Evolutionary conservation across 1,140 invertebrate genomes (phyloP).

Genomic region (Papilio xuthus): DNA sequence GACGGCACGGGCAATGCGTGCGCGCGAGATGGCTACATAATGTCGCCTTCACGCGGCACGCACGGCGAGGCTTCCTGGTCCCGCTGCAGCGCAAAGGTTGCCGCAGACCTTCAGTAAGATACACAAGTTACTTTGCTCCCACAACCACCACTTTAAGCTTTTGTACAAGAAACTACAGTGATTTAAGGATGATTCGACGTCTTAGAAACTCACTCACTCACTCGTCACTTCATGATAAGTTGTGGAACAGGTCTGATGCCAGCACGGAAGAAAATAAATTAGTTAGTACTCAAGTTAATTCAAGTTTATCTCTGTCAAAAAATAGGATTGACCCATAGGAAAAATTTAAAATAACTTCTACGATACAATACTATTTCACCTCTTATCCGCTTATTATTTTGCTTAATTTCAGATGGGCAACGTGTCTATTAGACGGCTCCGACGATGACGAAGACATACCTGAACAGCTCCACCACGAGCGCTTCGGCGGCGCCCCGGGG

Average conservation of each 20-base stretch:
- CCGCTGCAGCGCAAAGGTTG: conserved; percentile 84
- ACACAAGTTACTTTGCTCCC: background rate
- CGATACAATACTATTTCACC: background rate
- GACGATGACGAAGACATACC: conserved; percentile 75
- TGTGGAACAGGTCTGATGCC: background rate
- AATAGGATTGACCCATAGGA: too few species aligned
- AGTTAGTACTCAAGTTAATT: too few species aligned
- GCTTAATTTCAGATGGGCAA: conserved; percentile 80
- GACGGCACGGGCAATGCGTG: conserved; percentile 88
- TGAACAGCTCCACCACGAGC: conserved; percentile 81
- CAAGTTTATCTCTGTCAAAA: too few species aligned
- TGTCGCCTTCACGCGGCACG: conserved; percentile 90
- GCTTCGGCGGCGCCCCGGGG: conserved; percentile 85
- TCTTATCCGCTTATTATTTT: background rate
- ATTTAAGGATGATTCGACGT: background rate
- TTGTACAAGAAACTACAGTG: too few species aligned
- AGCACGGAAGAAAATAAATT: too few species aligned
- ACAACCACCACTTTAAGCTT: too few species aligned
- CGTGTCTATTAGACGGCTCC: conserved; percentile 83
- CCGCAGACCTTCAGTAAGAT: conserved; percentile 76
- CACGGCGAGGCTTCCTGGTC: conserved; percentile 90
- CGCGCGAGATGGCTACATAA: conserved; percentile 89
- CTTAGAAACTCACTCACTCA: too few species aligned
- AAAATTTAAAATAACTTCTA: too few species aligned
- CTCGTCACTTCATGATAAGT: background rate